phyloP scores from a whole-genome alignment of 37 sponge, comb jelly and placozoan species.

The Crambe crambe region DNA sequence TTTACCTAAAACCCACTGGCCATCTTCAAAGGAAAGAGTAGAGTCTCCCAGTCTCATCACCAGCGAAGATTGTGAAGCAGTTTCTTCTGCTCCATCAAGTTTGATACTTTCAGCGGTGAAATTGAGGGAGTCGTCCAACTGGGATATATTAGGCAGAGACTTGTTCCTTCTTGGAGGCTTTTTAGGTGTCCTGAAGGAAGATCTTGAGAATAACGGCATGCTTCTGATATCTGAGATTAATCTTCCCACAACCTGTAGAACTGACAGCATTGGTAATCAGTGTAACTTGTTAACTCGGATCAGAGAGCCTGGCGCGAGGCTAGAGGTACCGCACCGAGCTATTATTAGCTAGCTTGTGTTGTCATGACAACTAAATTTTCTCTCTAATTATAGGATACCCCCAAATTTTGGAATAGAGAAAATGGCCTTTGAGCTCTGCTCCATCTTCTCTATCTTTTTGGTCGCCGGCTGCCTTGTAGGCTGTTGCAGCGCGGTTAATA shows the following conservation, averaged over 20 bases:
- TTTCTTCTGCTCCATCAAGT: slow-evolving; percentile 36
- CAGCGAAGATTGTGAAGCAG: neutral
- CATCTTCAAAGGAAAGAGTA: slow-evolving; percentile 75
- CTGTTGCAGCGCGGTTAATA: too few species aligned
- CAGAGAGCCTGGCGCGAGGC: slow-evolving; percentile 93
- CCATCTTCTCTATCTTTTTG: too few species aligned
- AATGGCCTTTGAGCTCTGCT: too few species aligned
- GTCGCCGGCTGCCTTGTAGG: too few species aligned
- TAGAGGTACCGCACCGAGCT: too few species aligned
- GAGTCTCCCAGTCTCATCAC: slow-evolving; percentile 76
- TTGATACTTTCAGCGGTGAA: slow-evolving; percentile 77
- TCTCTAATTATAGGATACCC: too few species aligned
- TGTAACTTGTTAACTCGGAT: neutral
- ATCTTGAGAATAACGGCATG: slow-evolving; percentile 69
- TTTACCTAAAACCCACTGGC: slow-evolving; percentile 80
- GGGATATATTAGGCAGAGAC: slow-evolving; percentile 70
- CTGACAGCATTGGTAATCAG: neutral
- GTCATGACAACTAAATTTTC: too few species aligned
- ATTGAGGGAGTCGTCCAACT: slow-evolving; percentile 67
- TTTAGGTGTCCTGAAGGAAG: slow-evolving; percentile 70
- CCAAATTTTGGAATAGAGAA: too few species aligned
- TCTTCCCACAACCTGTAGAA: neutral
- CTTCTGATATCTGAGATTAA: neutral
- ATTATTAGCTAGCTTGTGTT: too few species aligned
- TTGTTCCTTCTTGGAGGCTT: slow-evolving; percentile 78